phyloP scores from a whole-genome alignment of 2,888 invertebrate genomes.

The Drosophila prolongata region DNA sequence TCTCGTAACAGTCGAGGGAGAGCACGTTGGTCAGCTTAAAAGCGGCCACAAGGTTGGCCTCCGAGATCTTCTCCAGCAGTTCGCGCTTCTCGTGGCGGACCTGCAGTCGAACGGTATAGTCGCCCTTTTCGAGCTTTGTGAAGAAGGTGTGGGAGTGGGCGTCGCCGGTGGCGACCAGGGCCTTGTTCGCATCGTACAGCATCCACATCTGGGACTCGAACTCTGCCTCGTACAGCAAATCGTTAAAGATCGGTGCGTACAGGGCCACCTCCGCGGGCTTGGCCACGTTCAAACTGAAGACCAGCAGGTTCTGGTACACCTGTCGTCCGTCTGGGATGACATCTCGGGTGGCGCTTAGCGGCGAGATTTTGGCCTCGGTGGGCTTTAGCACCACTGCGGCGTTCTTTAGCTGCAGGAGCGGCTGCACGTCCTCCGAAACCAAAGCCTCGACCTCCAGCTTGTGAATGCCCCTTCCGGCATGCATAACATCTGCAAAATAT shows the following conservation, averaged over 20 bases:
- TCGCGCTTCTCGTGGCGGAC: constrained; percentile 95
- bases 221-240: constrained; percentile 97
- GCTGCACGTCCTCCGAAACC: constrained; percentile 91
- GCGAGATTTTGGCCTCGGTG: constrained; percentile 90
- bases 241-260: constrained; percentile 91
- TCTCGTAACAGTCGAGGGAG: constrained; percentile 90
- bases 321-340: constrained; percentile 94
- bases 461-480: constrained; percentile 90
- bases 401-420: constrained; percentile 90
- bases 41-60: constrained; percentile 90
- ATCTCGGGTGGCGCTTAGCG: constrained; percentile 91
- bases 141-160: constrained; percentile 93
- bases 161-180: constrained; percentile 93
- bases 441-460: constrained; percentile 89
- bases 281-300: constrained; percentile 92
- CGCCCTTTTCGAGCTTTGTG: constrained; percentile 96
- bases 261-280: constrained; percentile 93
- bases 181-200: constrained; percentile 96
- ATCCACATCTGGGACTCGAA: constrained; percentile 99
- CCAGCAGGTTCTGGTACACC: constrained; percentile 95
- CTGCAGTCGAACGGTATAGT: constrained; percentile 94
- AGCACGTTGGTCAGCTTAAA: constrained; percentile 91
- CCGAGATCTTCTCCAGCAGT: constrained; percentile 93
- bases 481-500: constrained; percentile 86
- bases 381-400: constrained; percentile 92